Evolutionary conservation across 2,113 vertebrate species (phyloP).

Genomic region (Psettodes erumei): DNA sequence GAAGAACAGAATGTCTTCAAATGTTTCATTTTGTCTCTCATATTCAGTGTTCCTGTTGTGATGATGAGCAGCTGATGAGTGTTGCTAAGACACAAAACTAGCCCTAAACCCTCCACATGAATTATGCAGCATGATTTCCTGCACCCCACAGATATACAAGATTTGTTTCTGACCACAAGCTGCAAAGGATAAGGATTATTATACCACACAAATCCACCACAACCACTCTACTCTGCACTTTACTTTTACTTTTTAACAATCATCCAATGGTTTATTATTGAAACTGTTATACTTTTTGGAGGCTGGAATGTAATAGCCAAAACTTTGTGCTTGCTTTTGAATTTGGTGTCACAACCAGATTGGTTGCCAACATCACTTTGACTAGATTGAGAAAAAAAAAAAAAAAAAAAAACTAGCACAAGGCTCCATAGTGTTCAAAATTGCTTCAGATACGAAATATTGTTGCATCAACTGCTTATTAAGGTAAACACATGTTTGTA

Average conservation of each 20-base stretch:
- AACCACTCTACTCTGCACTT: not conserved
- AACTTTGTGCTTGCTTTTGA: not conserved
- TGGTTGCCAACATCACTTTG: not conserved
- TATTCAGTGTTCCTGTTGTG: not conserved
- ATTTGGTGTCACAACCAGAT: not conserved
- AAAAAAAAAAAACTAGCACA: too few species aligned
- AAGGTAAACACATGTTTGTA: not conserved
- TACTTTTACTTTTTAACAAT: too few species aligned
- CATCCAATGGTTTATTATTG: not conserved
- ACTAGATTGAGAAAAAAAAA: too few species aligned
- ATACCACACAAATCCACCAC: not conserved
- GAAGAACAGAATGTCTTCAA: not conserved
- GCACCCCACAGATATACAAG: not conserved
- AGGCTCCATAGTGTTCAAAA: not conserved
- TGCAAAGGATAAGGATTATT: not conserved
- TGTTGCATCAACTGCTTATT: not conserved
- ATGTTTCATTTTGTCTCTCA: not conserved
- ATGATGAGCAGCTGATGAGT: constrained; percentile 3
- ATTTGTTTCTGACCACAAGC: not conserved
- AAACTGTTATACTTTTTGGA: not conserved
- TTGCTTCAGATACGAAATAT: not conserved
- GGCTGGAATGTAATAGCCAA: not conserved
- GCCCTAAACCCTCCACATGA: not conserved
- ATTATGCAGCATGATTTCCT: constrained; percentile 16
- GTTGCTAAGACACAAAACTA: not conserved